Base-by-base conservation (phyloP, 2,888 invertebrate genomes). In the Thereva unica region DNA sequence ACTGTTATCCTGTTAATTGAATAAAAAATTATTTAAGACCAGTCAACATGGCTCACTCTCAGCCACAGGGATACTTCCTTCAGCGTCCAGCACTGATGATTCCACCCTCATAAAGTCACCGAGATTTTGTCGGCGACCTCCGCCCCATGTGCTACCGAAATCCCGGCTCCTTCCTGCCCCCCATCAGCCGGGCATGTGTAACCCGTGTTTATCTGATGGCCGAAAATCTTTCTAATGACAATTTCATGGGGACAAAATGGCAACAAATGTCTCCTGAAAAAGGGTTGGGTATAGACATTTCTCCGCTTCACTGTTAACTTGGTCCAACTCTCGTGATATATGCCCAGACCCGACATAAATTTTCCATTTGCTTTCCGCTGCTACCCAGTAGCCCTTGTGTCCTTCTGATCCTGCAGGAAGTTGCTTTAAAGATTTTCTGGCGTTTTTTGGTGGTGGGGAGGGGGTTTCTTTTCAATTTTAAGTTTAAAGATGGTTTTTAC, bases 141-240 rank as follows among this genome's bases (percentile, higher is more conserved):
- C 7, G 34, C 50, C 42, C 50, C 61, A n/a, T 41, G 3, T 34
- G 50, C 50, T 23, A n/a, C 50, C 34, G 4, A 6, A 61, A 38
- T 50, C 61, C 45, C 50, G 23, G n/a, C 41, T 41, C 12, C 12
- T 41, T 41, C 40, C 55, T 4, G 41, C 23, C 55, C 55, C 23
- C 23, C 42, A 41, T 34, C 49, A 9, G 9, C 49, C 61, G n/a
- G n/a, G n/a, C n/a, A 59, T 37, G 49, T 10, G 41, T 12, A 9
- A n/a, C 35, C 57, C 57, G 50, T 66, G 68, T 67, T 69, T 69
- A 69, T 69, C 69, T 66, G 69, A 70, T 70, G 68, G 64, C 53
- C 63, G 63, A 70, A 70, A 70, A 70, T 68, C 65, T 70, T 68
- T 70, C 64, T 70, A 70, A 70, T 70, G 68, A 70, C 70, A 68